A percentile compares a stretch with the other conserved stretches of the same genome.
phyloP scores from a whole-genome alignment of 2,113 vertebrate genomes.

The Proteles cristata region DNA sequence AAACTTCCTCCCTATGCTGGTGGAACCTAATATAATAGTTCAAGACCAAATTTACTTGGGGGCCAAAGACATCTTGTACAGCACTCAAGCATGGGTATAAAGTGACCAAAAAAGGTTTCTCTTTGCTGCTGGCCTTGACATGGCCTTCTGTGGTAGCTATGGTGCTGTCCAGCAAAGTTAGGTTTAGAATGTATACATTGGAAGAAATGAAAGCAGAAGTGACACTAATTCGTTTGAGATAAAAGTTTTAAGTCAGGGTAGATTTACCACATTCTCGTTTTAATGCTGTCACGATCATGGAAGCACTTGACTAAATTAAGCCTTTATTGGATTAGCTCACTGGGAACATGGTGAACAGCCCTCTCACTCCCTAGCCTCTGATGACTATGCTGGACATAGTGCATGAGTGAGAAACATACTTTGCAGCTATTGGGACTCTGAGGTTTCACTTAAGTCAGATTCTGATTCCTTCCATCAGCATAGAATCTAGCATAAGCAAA shows the following conservation, averaged over 20 bases:
- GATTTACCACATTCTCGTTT: not conserved
- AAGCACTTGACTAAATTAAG: not conserved
- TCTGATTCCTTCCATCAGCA: not conserved
- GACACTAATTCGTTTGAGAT: not conserved
- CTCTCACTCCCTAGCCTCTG: fast-evolving
- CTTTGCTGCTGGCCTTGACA: not conserved
- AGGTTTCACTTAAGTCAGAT: not conserved
- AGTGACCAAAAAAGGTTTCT: not conserved
- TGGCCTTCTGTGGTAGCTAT: not conserved
- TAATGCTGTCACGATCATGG: not conserved
- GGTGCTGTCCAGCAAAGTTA: not conserved
- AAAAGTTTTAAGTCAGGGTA: not conserved
- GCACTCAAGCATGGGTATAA: not conserved
- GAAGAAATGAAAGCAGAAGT: slow-evolving; percentile 14
- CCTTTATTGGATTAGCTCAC: not conserved
- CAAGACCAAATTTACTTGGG: not conserved
- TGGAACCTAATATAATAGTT: not conserved
- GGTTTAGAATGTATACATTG: not conserved
- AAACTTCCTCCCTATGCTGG: not conserved
- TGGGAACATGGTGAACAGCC: not conserved
- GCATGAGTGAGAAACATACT: not conserved
- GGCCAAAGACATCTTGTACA: not conserved
- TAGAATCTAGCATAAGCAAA: not conserved
- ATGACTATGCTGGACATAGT: not conserved
- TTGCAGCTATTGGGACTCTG: not conserved